Base-by-base conservation (phyloP, 2,888 invertebrate species). In the Temnothorax rugatulus region DNA sequence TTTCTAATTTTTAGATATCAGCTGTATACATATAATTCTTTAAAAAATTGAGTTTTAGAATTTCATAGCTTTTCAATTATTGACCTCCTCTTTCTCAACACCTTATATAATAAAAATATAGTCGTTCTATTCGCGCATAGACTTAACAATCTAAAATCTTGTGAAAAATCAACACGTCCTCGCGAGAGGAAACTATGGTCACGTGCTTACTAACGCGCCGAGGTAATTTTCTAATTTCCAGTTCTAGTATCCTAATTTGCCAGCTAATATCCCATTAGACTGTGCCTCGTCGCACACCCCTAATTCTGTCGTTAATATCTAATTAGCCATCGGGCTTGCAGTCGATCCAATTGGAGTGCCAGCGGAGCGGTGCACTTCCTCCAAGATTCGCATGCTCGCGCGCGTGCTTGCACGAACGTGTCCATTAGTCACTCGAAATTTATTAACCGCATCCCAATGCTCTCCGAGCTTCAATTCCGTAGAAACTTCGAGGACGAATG, bases 191-290 rank as follows among this genome's bases (percentile, higher is more conserved):
- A 50, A 21, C 44, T 59, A 68, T 50, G 57, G 47, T 59, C 61
- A 54, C 50, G 38, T 73, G 54, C 73, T 54, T 18, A 84, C 84
- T 87, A 81, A 87, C 88, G 88, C 75, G 85, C 21, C 84, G 54
- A 82, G 87, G 76, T 92, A 92, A 93, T 93, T 93, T 92, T 91
- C 91, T 89, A 92, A 93, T 92, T 93, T 92, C 90, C 88, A 84
- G 54, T 85, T 77, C 88, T 86, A 83, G 84, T 89, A 86, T 89
- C 84, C 90, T 91, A 91, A 92, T 92, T 90, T 91, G 86, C 87
- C 89, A 91, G 90, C 93, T 93, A 93, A 93, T 94, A 92, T 92
- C 91, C 93, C 90, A 93, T 93, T 92, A 93, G 92, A 90, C 89
- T 85, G 86, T 89, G 52, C 89, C 90, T 25, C 79, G 84, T 82